Conservation (phyloP, 2,797 vertebrate species). For the Bucorvus abyssinicus region DNA sequence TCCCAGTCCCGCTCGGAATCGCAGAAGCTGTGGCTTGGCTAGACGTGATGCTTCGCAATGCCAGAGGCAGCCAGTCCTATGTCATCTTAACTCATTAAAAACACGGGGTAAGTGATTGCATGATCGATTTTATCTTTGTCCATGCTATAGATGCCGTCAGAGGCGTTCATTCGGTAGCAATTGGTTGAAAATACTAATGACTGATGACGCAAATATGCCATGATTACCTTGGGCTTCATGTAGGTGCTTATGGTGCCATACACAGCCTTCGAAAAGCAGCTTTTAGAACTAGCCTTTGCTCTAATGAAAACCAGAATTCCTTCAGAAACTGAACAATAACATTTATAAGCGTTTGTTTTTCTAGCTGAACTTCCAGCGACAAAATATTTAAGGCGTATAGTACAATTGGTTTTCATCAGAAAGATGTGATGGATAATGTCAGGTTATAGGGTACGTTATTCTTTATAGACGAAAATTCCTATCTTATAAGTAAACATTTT, state of each 20-base stretch:
- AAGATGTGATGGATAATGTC: neutral
- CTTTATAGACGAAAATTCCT: neutral
- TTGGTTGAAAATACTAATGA: neutral
- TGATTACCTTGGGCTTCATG: too few species aligned
- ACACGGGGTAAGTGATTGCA: neutral
- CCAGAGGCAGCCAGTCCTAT: neutral
- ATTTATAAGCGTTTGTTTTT: slow-evolving; percentile 41
- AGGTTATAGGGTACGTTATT: neutral
- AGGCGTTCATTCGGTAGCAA: slow-evolving; percentile 8
- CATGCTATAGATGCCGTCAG: neutral
- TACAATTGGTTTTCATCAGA: slow-evolving; percentile 29
- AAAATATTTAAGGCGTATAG: slow-evolving; percentile 42
- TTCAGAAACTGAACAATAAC: slow-evolving; percentile 29
- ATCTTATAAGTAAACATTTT: neutral
- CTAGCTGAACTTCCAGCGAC: slow-evolving; percentile 49
- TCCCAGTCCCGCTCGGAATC: neutral
- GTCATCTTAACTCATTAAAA: slow-evolving; percentile 47
- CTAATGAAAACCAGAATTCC: slow-evolving; percentile 65
- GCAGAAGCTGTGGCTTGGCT: neutral
- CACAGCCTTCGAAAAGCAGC: neutral
- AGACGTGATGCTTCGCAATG: neutral
- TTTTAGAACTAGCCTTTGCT: slow-evolving; percentile 33
- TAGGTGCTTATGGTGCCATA: neutral
- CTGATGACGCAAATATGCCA: neutral
- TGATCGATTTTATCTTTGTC: neutral